Evolutionary conservation across 2,797 vertebrate species (phyloP).

Genomic region (Danio aesculapii): DNA sequence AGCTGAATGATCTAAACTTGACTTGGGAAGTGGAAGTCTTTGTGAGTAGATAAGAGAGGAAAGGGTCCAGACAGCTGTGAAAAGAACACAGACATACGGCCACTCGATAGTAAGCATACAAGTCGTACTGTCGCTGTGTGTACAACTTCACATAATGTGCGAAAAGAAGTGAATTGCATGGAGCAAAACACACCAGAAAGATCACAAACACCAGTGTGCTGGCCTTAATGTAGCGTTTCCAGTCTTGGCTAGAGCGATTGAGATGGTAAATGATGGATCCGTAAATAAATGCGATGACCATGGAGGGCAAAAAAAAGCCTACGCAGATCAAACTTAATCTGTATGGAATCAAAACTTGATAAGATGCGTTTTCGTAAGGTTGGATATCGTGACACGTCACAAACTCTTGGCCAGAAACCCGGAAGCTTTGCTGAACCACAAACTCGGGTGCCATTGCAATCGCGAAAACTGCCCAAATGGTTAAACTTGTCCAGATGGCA

Average conservation of each 20-base stretch:
- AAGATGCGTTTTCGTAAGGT: slow-evolving; percentile 70
- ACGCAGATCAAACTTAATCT: slow-evolving; percentile 77
- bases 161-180: slow-evolving; percentile 85
- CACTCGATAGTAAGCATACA: slow-evolving; percentile 86
- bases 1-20: slow-evolving; percentile 67
- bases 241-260: slow-evolving; percentile 78
- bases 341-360: slow-evolving; percentile 78
- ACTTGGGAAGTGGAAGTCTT: slow-evolving; percentile 69
- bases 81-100: slow-evolving; percentile 90
- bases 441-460: slow-evolving; percentile 85
- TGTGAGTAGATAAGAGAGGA: slow-evolving; percentile 90
- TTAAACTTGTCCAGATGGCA: slow-evolving; percentile 70
- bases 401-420: slow-evolving; percentile 71
- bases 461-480: slow-evolving; percentile 82
- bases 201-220: slow-evolving; percentile 87
- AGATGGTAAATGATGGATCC: slow-evolving; percentile 83
- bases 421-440: slow-evolving; percentile 84
- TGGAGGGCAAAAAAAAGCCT: slow-evolving; percentile 85
- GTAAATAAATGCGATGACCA: slow-evolving; percentile 83
- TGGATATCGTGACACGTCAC: slow-evolving; percentile 88
- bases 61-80: slow-evolving; percentile 93
- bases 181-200: slow-evolving; percentile 89
- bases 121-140: slow-evolving; percentile 74
- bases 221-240: slow-evolving; percentile 84
- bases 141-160: slow-evolving; percentile 85